Percentiles rank a stretch among this genome's conserved stretches.
Conservation (phyloP, 2,888 invertebrate species). For the Erebia epiphron region DNA sequence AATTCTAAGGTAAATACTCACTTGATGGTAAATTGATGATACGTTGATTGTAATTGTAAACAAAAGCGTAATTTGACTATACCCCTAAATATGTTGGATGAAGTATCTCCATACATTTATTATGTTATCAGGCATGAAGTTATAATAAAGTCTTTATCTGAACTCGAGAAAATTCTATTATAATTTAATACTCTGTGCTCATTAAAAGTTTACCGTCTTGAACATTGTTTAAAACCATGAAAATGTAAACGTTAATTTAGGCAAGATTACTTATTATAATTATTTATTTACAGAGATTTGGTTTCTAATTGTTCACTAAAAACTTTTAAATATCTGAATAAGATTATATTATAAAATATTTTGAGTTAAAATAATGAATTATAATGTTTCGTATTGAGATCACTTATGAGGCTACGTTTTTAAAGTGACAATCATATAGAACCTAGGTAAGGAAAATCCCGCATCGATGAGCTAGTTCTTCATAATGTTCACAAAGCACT, state of each 20-base stretch:
- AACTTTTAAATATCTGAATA: conserved; percentile 1
- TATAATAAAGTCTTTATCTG: conserved; percentile 31
- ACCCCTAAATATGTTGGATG: not conserved
- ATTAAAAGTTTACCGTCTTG: conserved; percentile 71
- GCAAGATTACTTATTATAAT: conserved; percentile 54
- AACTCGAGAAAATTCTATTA: conserved; percentile 50
- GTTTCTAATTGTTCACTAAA: conserved; percentile 32
- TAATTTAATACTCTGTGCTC: conserved; percentile 64
- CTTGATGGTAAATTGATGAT: too few species aligned
- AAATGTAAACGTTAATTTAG: conserved; percentile 61
- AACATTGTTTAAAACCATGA: conserved; percentile 64
- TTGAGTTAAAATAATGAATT: too few species aligned
- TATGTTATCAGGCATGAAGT: conserved; percentile 18
- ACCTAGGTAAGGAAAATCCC: too few species aligned
- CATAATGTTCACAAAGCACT: too few species aligned
- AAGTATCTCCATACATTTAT: not conserved
- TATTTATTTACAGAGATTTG: conserved; percentile 49
- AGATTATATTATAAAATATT: not conserved
- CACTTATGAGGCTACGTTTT: too few species aligned
- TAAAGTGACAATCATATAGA: too few species aligned
- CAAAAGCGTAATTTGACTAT: not conserved
- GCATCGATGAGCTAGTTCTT: too few species aligned
- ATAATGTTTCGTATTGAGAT: too few species aligned
- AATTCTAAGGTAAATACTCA: too few species aligned
- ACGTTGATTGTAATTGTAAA: not conserved